phyloP scores from a whole-genome alignment of 2,888 invertebrate genomes.

The Nomada ruficornis region DNA sequence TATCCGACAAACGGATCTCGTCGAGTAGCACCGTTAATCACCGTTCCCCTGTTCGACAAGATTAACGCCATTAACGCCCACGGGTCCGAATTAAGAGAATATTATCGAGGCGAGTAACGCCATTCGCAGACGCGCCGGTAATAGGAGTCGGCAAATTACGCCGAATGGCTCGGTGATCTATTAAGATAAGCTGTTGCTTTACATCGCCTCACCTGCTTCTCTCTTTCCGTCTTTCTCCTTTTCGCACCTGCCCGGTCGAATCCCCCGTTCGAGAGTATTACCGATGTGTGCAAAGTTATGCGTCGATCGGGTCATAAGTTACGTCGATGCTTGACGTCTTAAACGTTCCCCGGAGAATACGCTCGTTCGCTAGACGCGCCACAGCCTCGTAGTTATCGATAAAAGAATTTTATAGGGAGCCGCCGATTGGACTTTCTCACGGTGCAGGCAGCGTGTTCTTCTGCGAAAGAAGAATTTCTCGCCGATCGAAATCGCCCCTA shows the following conservation, averaged over 20 bases:
- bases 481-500: neutral
- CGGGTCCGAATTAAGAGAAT: constrained; percentile 75
- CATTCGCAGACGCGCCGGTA: constrained; percentile 36
- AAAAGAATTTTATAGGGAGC: neutral
- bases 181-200: constrained; percentile 75
- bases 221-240: neutral
- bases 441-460: neutral
- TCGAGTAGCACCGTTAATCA: constrained; percentile 73
- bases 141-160: constrained; percentile 75
- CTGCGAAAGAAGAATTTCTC: neutral
- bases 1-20: constrained; percentile 65
- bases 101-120: constrained; percentile 60
- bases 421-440: constrained; percentile 10
- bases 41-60: constrained; percentile 70
- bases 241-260: constrained; percentile 11
- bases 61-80: constrained; percentile 77
- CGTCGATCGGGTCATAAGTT: constrained; percentile 4
- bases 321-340: neutral
- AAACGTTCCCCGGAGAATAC: neutral
- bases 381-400: neutral
- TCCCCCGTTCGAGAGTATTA: neutral
- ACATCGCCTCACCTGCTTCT: constrained; percentile 39
- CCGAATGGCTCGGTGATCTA: constrained; percentile 73
- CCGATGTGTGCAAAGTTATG: neutral
- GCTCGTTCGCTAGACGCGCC: neutral